Base-by-base conservation (phyloP, 2,888 invertebrate genomes). In the Salpingus planirostris region DNA sequence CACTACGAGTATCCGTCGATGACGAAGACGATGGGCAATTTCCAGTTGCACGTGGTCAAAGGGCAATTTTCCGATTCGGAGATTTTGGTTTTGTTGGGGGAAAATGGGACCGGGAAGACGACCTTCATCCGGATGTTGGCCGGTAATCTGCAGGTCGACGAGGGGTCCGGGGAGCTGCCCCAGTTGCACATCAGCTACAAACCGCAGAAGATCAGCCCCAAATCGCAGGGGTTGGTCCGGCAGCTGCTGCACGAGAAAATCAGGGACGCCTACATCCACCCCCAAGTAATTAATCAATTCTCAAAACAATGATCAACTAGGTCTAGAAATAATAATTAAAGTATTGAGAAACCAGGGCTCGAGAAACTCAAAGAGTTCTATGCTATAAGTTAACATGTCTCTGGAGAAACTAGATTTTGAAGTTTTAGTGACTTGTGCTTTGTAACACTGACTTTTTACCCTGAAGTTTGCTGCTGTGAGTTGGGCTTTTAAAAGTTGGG, bases 41-140 rank as follows among this genome's bases (percentile, higher is more conserved):
- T 97, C 62, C 69, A 75, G 31, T 68, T 98, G 43, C 65, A 68
- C 2, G 89, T 99, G 6, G 75, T 80, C 43, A 73, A 81, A 43
- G 98, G 98, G 6, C 91, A 93, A 60, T 98, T 98, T 66, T 96
- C 96, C 8, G 98, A 98, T 66, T 98, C 98, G 0, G 98, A 98
- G 68, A 99, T 99, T 64, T 76, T 98, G 55, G 98, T 99, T 6
- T 73, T 98, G 60, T 74, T 98, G 38, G 87, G 87, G 22, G 98
- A 99, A 65, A 98, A 98, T 63, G 98, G 98, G 43, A 99, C 98
- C 13, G 98, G 98, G 26, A 98, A 99, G 68, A 98, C 98, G 0
- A 99, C 98, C 4, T 95, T 99, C 61, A 99, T 98, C 56, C 74
- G 95, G 55, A 91, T 99, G 90, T 70, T 98, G 57, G 98, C 98